A percentile compares a stretch with the other conserved stretches of the same genome.
Evolutionary conservation across 2,888 invertebrate genomes (phyloP).

Genomic region (Leptinotarsa juncta): DNA sequence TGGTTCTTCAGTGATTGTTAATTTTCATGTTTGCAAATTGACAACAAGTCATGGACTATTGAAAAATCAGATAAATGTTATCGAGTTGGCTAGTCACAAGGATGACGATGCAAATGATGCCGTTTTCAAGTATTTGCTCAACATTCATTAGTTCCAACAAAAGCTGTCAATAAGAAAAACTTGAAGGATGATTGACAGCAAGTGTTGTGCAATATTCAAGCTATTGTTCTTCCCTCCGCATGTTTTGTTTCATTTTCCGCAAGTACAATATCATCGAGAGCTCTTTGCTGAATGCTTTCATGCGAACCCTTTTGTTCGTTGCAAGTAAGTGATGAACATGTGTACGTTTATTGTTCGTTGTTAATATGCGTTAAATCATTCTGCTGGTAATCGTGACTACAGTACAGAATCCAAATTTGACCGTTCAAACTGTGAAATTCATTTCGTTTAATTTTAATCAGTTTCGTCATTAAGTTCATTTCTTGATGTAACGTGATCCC

Average conservation of each 20-base stretch:
- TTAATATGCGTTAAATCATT: constrained; percentile 5
- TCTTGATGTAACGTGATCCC: too few species aligned
- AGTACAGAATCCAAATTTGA: background rate
- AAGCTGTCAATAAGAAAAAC: constrained; percentile 37
- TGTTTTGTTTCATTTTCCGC: constrained; percentile 35
- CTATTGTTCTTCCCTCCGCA: constrained; percentile 37
- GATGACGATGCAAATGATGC: constrained; percentile 28
- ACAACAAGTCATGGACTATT: too few species aligned
- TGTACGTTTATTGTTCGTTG: constrained; percentile 3
- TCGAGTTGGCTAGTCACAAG: background rate
- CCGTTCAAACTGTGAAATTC: background rate
- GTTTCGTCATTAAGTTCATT: too few species aligned
- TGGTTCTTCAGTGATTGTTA: too few species aligned
- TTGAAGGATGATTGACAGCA: constrained; percentile 42
- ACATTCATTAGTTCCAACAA: constrained; percentile 36
- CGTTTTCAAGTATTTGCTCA: constrained; percentile 34
- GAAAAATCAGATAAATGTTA: background rate
- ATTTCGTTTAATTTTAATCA: too few species aligned
- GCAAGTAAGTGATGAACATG: constrained; percentile 21
- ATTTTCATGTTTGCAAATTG: too few species aligned
- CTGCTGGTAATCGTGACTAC: background rate
- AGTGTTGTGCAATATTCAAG: constrained; percentile 30
- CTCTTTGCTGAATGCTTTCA: constrained; percentile 17
- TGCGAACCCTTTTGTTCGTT: constrained; percentile 8
- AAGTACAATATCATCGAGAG: constrained; percentile 32